Evolutionary conservation across 2,797 vertebrate species (phyloP), one percentile per base, ranked within the genome.

Genomic region (Crenuchus spilurus): DNA sequence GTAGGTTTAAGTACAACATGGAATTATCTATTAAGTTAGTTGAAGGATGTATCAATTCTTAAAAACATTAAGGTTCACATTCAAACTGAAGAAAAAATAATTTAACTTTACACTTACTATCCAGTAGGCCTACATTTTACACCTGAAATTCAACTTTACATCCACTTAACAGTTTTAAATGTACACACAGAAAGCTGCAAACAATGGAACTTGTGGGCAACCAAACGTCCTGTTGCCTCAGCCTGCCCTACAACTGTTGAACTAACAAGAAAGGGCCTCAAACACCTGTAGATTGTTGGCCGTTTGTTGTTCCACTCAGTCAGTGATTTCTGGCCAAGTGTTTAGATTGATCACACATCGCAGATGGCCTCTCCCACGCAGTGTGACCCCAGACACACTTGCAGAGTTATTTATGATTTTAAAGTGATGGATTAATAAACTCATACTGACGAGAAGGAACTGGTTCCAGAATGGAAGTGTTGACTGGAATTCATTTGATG

Each of bases 351-450:
- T 75, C 44, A 24, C 33, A 41, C 24, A 13, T 41, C n/a, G 33
- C 73, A 75, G 64, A 75, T 75, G 65, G 55, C 35, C 55, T 51
- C 33, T 10, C 58, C 54, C 64, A 51, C 8, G 33, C 46, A 33
- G 49, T 18, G 31, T 30, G 42, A 74, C 63, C 26, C 52, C 26
- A 37, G 52, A 70, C 62, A 77, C 2, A 67, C 28, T 72, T n/a
- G 14, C 78, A 60, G 74, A 51, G 67, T 82, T 83, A 82, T 85
- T 82, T 74, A 80, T 70, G 8, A 66, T 84, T 83, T 78, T 85
- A 84, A 86, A 83, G 77, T 71, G 72, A 42, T 44, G n/a, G 30
- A 67, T 58, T 66, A 65, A 58, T 52, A 63, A 72, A 52, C 57
- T 7, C n/a, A n/a, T 51, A 37, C 22, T 0, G 13, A 31, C 49